Evolutionary conservation across 2,797 vertebrate species (phyloP).

Genomic region (Leptoclinus maculatus): DNA sequence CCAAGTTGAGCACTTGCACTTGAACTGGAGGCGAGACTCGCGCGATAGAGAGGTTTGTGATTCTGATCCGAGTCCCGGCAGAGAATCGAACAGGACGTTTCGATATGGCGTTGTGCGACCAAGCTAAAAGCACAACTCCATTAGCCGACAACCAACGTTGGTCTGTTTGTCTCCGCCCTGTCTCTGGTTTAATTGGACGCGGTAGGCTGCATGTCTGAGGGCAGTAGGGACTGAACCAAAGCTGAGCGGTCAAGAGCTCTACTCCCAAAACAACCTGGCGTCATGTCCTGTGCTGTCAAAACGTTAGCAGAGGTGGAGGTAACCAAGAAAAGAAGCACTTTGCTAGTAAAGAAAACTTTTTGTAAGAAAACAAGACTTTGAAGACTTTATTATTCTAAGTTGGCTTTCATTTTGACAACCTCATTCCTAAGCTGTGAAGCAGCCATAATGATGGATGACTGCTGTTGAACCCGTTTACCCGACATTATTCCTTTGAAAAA

Average conservation of each 20-base stretch:
- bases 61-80: constrained; percentile 42
- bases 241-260: constrained; percentile 16
- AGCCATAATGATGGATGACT: constrained; percentile 66
- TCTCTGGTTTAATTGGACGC: constrained; percentile 46
- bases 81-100: constrained; percentile 19
- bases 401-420: constrained; percentile 34
- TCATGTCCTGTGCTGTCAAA: neutral
- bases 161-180: constrained; percentile 34
- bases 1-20: constrained; percentile 9
- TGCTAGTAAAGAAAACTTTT: neutral
- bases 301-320: no score
- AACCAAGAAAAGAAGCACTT: neutral
- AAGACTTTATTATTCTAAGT: constrained; percentile 6
- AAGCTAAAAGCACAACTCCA: constrained; percentile 36
- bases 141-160: constrained; percentile 34
- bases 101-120: constrained; percentile 17
- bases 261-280: neutral
- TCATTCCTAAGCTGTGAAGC: constrained; percentile 21
- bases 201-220: constrained; percentile 16
- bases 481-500: constrained; percentile 57
- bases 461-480: constrained; percentile 68
- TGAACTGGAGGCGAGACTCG: constrained; percentile 35
- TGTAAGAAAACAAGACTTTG: neutral
- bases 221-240: neutral
- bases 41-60: neutral